phyloP scores from a whole-genome alignment of 2,797 vertebrate species.

The Spondyliosoma cantharus region DNA sequence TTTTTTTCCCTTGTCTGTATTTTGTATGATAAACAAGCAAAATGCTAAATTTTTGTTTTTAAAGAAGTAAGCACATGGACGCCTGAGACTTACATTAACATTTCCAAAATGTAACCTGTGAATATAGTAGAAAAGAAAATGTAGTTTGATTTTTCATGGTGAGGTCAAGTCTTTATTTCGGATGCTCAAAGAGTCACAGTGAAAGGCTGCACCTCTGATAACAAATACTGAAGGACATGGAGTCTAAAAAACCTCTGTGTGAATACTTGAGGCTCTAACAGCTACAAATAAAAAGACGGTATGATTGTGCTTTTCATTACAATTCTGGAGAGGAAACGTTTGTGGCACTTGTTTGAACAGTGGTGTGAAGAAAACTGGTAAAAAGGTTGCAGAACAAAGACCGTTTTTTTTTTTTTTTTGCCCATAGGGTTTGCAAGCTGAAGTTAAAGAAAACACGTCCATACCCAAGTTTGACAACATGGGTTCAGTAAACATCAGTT shows the following conservation, averaged over 20 bases:
- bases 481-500: neutral
- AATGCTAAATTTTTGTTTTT: neutral
- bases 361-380: neutral
- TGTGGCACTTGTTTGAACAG: neutral
- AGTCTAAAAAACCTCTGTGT: neutral
- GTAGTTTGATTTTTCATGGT: conserved; percentile 1
- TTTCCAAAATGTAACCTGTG: neutral
- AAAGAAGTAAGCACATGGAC: neutral
- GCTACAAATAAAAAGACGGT: neutral
- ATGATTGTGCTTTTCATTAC: conserved; percentile 10
- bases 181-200: conserved; percentile 20
- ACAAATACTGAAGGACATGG: conserved; percentile 3
- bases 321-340: neutral
- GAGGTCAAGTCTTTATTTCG: conserved; percentile 16
- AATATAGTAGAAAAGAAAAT: neutral
- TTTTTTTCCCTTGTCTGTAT: neutral
- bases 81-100: neutral
- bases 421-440: neutral
- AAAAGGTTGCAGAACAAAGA: neutral
- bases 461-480: neutral
- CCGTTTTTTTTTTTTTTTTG: neutral
- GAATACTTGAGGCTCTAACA: neutral
- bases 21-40: too few species aligned
- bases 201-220: neutral
- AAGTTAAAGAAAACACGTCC: neutral